Evolutionary conservation across 1,140 invertebrate genomes (phyloP).

Genomic region (Temnothorax longispinosus): DNA sequence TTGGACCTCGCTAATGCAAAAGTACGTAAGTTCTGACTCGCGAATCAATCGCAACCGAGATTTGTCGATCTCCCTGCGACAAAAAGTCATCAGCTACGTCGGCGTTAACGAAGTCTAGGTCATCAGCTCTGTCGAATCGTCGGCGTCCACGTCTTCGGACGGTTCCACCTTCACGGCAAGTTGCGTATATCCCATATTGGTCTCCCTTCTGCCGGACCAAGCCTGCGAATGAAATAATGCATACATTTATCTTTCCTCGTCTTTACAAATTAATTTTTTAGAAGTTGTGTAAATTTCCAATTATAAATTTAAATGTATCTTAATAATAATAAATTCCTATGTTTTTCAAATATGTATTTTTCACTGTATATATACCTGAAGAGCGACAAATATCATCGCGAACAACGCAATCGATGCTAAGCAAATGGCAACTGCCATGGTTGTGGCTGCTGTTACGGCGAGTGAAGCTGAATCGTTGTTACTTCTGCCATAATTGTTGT

Average conservation of each 20-base stretch:
- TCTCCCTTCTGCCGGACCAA: constrained; percentile 80
- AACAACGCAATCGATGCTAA: constrained; percentile 89
- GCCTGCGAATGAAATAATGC: constrained; percentile 66
- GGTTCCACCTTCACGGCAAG: constrained; percentile 81
- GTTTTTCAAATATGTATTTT: neutral
- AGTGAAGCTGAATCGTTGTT: constrained; percentile 81
- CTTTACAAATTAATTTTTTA: neutral
- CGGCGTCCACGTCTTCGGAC: constrained; percentile 79
- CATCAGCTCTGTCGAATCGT: constrained; percentile 83
- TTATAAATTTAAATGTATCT: neutral
- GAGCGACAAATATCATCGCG: constrained; percentile 88
- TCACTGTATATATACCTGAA: constrained; percentile 86
- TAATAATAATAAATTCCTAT: neutral
- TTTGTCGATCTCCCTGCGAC: constrained; percentile 67
- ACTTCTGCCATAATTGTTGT: constrained; percentile 80
- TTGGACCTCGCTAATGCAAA: constrained; percentile 23
- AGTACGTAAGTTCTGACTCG: constrained; percentile 47
- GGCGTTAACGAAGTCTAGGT: constrained; percentile 76
- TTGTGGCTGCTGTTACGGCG: constrained; percentile 88
- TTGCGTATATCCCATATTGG: constrained; percentile 83
- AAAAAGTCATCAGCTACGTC: constrained; percentile 60
- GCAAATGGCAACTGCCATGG: constrained; percentile 89
- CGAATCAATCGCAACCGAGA: constrained; percentile 60
- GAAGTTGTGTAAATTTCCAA: neutral
- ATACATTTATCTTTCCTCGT: neutral